Evolutionary conservation across 1,140 invertebrate genomes (phyloP), one percentile per base, ranked within the genome.

Genomic region (Eciton burchellii): DNA sequence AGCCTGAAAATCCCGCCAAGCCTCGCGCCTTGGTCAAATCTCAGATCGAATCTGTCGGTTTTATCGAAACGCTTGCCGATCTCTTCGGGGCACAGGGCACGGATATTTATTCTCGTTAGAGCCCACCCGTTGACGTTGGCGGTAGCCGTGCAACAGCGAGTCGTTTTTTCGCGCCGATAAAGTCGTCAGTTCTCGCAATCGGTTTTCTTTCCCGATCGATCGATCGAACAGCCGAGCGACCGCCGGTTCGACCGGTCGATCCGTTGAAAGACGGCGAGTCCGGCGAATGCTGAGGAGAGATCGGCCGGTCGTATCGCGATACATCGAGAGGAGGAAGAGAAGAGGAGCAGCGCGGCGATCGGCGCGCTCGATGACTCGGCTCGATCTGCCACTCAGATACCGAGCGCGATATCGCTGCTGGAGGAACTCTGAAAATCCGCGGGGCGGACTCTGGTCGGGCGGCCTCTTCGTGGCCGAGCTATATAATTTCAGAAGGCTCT

Each of bases 401-500:
- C 45, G 26, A 35, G 49, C 29, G 66, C 29, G 84, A 85, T 87
- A 86, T 81, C 76, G 77, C 49, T 79, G 35, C 43, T n/a, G n/a
- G 45, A 84, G 83, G 60, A 84, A 82, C 47, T 82, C 84, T 73
- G 77, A 82, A 88, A 88, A 88, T 88, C 66, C 83, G 49, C 83
- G 71, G n/a, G 24, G 49, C 63, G 56, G 43, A 81, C 52, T 83
- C 43, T 82, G 16, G 35, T 71, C 35, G n/a, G 24, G 49, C 63
- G 56, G 43, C 73, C 52, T 83, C 43, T 82, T 71, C 35, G 35
- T 52, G 84, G 54, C 41, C 79, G 73, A 79, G 66, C 82, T 54
- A 63, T 87, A 81, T 87, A 88, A 82, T 88, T 88, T 87, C 82
- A 88, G 87, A 88, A 88, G 87, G 72, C 68, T 84, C 59, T 79